Base-by-base conservation (phyloP, 2,113 vertebrate species). In the Procapra przewalskii region DNA sequence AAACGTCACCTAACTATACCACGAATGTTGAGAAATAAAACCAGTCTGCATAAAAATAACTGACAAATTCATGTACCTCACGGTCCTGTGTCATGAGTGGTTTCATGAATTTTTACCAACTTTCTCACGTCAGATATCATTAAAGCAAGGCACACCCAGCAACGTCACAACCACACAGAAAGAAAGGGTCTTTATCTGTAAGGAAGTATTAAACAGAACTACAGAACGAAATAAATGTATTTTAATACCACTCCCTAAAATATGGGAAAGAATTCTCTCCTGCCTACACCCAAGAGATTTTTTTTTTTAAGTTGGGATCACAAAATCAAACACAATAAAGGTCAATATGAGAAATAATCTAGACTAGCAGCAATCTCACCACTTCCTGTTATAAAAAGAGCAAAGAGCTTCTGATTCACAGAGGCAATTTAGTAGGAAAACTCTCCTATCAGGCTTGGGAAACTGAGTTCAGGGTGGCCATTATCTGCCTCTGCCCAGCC, bases 241-340 rank as follows among this genome's bases (percentile, higher is more conserved):
- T 96, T 96, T 75, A 88, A 88, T 83, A 91, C 82, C 92, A 95
- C 85, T 95, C 67, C 82, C 97, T 93, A 93, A 62, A 93, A 82
- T 23, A 71, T 29, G 33, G 94, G 79, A 89, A 95, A 81, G 62
- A 91, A 98, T 96, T 96, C 62, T 93, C 88, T 87, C 85, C 52
- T n/a, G 23, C 54, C 79, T 59, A 94, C 95, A 97, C 82, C 86
- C 95, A 91, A 89, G 90, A 77, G 50, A 5, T 36, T 48, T 83
- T 81, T 82, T 82, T 36, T 83, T 83, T 55, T 4, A 55, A 43
- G 54, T 14, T 86, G 50, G 40, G 60, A 92, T 96, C 83, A 95
- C 52, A 93, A 97, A 97, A 95, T 93, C 88, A 94, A 98, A 97
- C 85, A 98, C 95, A 98, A 96, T 97, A 93, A 97, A 97, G 96